Conservation (phyloP, 2,888 invertebrate genomes). For the Drosophila buzzatii region DNA sequence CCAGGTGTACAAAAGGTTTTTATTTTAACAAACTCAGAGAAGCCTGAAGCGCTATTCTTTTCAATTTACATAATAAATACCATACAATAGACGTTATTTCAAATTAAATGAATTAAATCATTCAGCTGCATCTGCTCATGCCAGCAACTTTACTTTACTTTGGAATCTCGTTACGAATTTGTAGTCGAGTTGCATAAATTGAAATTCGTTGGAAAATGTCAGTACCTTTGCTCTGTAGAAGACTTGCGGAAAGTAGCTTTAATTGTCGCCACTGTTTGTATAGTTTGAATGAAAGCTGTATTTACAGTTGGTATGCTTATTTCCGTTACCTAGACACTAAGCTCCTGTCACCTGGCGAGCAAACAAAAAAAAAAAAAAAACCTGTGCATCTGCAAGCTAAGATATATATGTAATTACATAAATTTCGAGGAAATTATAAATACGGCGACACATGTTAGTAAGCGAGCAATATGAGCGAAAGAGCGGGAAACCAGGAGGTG, state of each 20-base stretch:
- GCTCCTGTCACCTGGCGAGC: background rate
- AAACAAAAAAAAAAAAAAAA: background rate
- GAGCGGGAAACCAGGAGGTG: background rate
- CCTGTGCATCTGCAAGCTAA: slow-evolving; percentile 6
- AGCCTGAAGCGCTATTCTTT: too few species aligned
- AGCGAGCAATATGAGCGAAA: background rate
- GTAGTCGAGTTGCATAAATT: background rate
- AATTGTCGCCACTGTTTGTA: background rate
- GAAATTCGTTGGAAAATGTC: background rate
- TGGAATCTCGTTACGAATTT: background rate
- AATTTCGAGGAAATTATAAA: slow-evolving; percentile 50
- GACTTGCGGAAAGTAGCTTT: background rate
- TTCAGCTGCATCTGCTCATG: background rate
- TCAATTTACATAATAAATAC: background rate
- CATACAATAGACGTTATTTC: background rate
- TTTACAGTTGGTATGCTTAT: slow-evolving; percentile 4
- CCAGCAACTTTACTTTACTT: background rate
- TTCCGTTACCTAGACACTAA: slow-evolving; percentile 12
- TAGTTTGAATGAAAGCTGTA: background rate
- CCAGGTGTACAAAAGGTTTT: too few species aligned
- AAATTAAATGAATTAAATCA: background rate
- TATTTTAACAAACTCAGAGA: too few species aligned
- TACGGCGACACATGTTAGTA: background rate
- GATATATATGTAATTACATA: slow-evolving; percentile 62
- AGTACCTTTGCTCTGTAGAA: slow-evolving; percentile 1